A percentile compares a stretch with the other conserved stretches of the same genome.
phyloP scores from a whole-genome alignment of 2,113 vertebrate species.

The Anguilla japonica region DNA sequence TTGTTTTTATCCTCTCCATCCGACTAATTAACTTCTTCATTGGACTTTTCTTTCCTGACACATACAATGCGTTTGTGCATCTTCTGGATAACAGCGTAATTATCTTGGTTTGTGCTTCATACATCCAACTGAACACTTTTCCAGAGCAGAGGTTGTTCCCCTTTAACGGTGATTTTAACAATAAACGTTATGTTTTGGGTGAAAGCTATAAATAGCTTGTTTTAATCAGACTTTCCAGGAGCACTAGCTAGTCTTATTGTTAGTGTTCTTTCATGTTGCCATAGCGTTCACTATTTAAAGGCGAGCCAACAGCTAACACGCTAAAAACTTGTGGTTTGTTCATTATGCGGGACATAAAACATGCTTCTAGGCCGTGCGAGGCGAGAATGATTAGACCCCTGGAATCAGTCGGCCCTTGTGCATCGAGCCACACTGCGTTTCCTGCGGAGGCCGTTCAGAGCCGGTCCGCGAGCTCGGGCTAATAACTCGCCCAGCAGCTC shows the following conservation, averaged over 20 bases:
- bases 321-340: neutral
- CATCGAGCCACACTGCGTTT: slow-evolving; percentile 23
- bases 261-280: too few species aligned
- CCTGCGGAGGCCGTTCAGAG: slow-evolving; percentile 31
- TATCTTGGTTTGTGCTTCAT: neutral
- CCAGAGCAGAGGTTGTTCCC: neutral
- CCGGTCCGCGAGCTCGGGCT: slow-evolving; percentile 16
- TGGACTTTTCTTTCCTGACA: neutral
- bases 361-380: neutral
- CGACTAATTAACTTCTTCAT: neutral
- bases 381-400: slow-evolving; percentile 15
- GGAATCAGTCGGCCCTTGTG: slow-evolving; percentile 30
- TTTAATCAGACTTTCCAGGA: neutral
- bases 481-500: slow-evolving; percentile 10
- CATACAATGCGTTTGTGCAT: neutral
- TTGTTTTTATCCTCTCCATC: too few species aligned
- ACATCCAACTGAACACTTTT: neutral
- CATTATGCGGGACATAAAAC: neutral
- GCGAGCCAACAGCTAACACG: neutral
- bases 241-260: too few species aligned
- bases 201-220: neutral
- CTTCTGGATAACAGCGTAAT: neutral
- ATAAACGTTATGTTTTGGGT: neutral
- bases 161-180: neutral
- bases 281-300: neutral